phyloP scores from a whole-genome alignment of 1,140 invertebrate genomes.

The Lasioglossum albipes region DNA sequence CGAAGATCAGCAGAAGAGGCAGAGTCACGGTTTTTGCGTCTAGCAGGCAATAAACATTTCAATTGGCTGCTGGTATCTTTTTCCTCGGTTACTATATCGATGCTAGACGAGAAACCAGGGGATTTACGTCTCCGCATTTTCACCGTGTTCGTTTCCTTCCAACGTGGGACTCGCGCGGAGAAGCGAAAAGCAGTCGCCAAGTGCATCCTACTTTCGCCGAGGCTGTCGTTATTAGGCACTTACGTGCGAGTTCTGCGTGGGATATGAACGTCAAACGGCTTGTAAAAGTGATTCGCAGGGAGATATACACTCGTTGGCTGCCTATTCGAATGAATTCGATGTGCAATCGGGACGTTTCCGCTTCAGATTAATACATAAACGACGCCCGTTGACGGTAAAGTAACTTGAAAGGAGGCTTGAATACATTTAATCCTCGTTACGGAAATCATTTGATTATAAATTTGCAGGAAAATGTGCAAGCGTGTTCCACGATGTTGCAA shows the following conservation, averaged over 20 bases:
- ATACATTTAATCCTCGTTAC: no score
- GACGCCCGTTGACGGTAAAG: neutral
- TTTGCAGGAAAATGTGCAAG: no score
- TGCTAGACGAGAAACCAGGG: neutral
- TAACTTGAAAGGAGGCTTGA: no score
- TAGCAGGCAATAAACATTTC: neutral
- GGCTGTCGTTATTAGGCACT: slow-evolving; percentile 38
- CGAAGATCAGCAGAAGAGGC: neutral
- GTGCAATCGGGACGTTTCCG: slow-evolving; percentile 9
- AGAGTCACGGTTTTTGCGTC: neutral
- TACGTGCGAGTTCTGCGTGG: slow-evolving; percentile 46
- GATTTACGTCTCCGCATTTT: slow-evolving; percentile 10
- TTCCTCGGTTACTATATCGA: neutral
- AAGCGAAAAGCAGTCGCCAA: slow-evolving; percentile 49
- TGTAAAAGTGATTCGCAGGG: slow-evolving; percentile 47
- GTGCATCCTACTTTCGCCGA: slow-evolving; percentile 71
- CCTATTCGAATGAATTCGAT: slow-evolving; percentile 11
- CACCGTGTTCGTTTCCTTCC: slow-evolving; percentile 28
- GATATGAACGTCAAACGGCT: slow-evolving; percentile 54
- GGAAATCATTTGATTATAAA: no score
- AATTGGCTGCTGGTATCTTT: neutral
- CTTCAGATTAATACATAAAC: slow-evolving; percentile 21
- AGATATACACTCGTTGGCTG: slow-evolving; percentile 33
- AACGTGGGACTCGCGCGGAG: slow-evolving; percentile 19
- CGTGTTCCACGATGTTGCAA: no score